Conservation (phyloP, 1,140 invertebrate genomes). For the Papilio glaucus region DNA sequence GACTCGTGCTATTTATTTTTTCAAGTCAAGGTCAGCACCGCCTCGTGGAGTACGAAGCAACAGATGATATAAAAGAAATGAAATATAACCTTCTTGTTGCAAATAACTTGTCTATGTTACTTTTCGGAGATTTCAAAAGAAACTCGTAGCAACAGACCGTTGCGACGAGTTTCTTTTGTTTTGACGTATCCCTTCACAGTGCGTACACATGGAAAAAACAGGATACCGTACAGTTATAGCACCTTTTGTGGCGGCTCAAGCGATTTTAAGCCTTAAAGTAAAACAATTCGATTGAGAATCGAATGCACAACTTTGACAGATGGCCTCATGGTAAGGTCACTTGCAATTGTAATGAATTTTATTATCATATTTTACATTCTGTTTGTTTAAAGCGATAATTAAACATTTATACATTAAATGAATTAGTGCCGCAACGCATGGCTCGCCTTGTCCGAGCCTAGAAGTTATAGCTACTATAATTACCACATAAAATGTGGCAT, state of each 20-base stretch:
- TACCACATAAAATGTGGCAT: neutral
- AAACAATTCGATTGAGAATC: slow-evolving; percentile 5
- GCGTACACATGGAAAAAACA: slow-evolving; percentile 3
- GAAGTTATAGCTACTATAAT: neutral
- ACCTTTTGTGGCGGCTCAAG: slow-evolving; percentile 1
- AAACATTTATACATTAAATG: slow-evolving; percentile 33
- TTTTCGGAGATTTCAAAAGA: neutral
- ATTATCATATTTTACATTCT: slow-evolving; percentile 28
- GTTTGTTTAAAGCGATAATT: slow-evolving; percentile 31
- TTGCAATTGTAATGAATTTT: slow-evolving; percentile 27
- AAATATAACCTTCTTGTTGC: neutral
- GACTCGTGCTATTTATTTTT: no score
- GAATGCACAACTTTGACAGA: slow-evolving; percentile 19
- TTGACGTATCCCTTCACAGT: slow-evolving; percentile 16
- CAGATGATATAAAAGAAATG: neutral
- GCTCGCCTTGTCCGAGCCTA: neutral
- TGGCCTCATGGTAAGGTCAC: slow-evolving; percentile 28
- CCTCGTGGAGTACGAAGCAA: neutral
- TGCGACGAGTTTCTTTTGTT: slow-evolving; percentile 11
- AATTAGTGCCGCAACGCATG: slow-evolving; percentile 6
- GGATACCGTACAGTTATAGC: slow-evolving; percentile 23
- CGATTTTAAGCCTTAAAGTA: neutral
- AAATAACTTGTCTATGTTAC: slow-evolving; percentile 9
- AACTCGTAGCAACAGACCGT: neutral
- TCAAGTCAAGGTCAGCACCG: no score